A percentile compares a stretch with the other conserved stretches of the same genome.
These are phyloP conservation scores for Nyctibius bracteatus DNA, from an alignment of 2,113 vertebrate species.

Conservation along the genomic window DNA sequence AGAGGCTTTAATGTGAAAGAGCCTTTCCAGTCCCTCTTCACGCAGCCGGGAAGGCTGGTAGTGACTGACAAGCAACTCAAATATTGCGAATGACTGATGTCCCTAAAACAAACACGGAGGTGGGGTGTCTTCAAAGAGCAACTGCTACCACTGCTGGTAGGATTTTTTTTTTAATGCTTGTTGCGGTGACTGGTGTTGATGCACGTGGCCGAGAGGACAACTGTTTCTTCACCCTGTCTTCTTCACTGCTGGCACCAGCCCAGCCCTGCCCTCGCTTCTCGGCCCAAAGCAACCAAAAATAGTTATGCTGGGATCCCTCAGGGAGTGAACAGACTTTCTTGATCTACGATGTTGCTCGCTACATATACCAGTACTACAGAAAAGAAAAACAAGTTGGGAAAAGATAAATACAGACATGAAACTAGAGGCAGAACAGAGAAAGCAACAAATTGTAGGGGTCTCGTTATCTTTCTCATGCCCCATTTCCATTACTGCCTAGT, in stretches of 20 bases:
- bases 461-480: background rate
- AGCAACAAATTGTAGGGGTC: background rate
- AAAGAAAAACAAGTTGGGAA: background rate
- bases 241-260: background rate
- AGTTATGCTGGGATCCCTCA: background rate
- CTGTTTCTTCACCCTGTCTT: rapidly evolving
- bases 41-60: slow-evolving; percentile 33
- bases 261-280: background rate
- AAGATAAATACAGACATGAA: background rate
- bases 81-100: slow-evolving; percentile 37
- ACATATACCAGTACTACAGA: background rate
- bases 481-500: background rate
- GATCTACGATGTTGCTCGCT: background rate
- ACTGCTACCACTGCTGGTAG: background rate
- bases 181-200: background rate
- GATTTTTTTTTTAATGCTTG: background rate
- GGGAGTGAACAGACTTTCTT: rapidly evolving
- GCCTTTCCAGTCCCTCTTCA: slow-evolving; percentile 16
- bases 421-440: background rate
- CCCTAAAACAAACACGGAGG: background rate
- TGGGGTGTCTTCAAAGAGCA: background rate
- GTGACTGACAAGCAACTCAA: slow-evolving; percentile 50
- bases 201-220: background rate
- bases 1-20: background rate
- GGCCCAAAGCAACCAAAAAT: background rate